Conservation (phyloP, 2,113 vertebrate species). For the Toxotes jaculatrix region DNA sequence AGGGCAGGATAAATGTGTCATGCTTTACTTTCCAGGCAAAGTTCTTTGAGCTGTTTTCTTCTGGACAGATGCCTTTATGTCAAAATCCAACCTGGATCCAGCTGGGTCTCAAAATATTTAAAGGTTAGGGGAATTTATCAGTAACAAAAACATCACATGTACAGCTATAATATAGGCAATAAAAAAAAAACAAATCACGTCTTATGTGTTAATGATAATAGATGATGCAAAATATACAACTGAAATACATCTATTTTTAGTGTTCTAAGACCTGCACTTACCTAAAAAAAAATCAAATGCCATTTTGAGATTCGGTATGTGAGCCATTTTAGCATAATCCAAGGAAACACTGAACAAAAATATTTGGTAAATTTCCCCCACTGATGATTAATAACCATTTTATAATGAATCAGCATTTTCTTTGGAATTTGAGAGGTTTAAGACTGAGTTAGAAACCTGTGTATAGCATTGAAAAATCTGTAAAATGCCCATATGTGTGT, state of each 20-base stretch:
- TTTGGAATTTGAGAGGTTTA: slow-evolving; percentile 51
- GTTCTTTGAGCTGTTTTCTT: slow-evolving; percentile 9
- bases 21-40: slow-evolving; percentile 1
- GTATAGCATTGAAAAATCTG: slow-evolving; percentile 21
- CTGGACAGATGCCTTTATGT: not conserved
- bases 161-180: slow-evolving; percentile 6
- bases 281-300: not conserved
- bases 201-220: slow-evolving; percentile 19
- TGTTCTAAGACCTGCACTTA: slow-evolving; percentile 8
- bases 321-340: not conserved
- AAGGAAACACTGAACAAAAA: slow-evolving; percentile 17
- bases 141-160: slow-evolving; percentile 30
- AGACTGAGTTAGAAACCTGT: slow-evolving; percentile 6
- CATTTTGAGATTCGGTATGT: slow-evolving; percentile 6
- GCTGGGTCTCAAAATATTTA: slow-evolving; percentile 1
- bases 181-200: not conserved
- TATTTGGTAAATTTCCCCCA: not conserved
- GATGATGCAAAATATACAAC: slow-evolving; percentile 25
- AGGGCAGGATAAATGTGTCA: not conserved
- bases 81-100: slow-evolving; percentile 20
- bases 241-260: slow-evolving; percentile 22
- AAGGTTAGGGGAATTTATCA: slow-evolving; percentile 3
- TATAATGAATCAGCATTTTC: slow-evolving; percentile 32
- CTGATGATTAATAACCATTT: not conserved
- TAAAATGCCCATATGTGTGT: slow-evolving; percentile 56